Evolutionary conservation across 2,113 vertebrate species (phyloP), one percentile per base, ranked within the genome.

Genomic region (Microcebus murinus): DNA sequence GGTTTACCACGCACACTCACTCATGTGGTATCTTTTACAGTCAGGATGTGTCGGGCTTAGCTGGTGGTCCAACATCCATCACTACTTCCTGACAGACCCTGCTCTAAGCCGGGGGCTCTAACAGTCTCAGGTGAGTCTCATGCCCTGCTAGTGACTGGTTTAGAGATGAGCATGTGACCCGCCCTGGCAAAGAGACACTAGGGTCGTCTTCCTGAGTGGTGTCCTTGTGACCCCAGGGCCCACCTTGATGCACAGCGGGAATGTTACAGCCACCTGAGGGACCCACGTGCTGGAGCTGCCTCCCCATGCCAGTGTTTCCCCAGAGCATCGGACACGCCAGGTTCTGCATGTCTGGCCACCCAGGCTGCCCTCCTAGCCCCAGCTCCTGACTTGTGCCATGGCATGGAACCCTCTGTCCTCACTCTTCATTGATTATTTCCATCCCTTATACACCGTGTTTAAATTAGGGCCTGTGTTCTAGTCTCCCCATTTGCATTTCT

Each of bases 371-470:
- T 17, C 9, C 31, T 15, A 8, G 70, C 8, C 42, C 13, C 13
- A 8, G 70, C 8, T 50, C 13, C 13, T 1, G 25, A 11, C 10
- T 52, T 10, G 12, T 36, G 50, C 70, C 3, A 13, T 3, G 34
- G 63, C 63, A 27, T 36, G 29, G 36, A 15, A 10, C 0, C 7
- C 42, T 79, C 15, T 79, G 34, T 9, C 52, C n/a, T 55, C 34
- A 27, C 8, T 11, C 8, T 42, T 39, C 23, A 18, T 45, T 14
- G 39, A 25, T 82, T 59, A 5, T 48, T 92, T 50, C 17, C 42
- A 90, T 27, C 65, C 57, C 55, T 87, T 45, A 63, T 15, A 87
- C 45, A 29, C 76, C 70, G 67, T 36, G 2, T 96, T 91, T 67
- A 52, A 79, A 77, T 82, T 59, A 59, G 36, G 57, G 29, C 71